Evolutionary conservation across 2,113 vertebrate genomes (phyloP).

Genomic region (Dipodomys merriami): DNA sequence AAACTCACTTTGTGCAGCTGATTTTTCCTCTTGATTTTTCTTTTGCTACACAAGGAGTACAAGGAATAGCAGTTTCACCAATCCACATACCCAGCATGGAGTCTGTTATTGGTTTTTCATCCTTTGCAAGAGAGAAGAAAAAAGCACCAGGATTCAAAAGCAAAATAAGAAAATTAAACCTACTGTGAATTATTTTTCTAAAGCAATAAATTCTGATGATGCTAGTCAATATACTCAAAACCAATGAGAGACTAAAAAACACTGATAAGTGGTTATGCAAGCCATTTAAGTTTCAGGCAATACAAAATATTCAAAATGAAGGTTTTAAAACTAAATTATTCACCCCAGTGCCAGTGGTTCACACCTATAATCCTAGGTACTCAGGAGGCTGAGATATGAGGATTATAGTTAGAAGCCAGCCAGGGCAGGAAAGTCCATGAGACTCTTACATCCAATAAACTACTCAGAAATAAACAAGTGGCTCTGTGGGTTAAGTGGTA

Average conservation of each 20-base stretch:
- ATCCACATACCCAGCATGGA: conserved; percentile 93
- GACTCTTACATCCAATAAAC: no score
- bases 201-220: conserved; percentile 23
- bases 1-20: conserved; percentile 87
- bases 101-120: conserved; percentile 86
- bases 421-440: no score
- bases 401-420: no score
- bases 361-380: no score
- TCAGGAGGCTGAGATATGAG: no score
- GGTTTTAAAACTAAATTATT: neutral
- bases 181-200: conserved; percentile 26
- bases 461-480: no score
- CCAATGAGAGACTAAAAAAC: neutral
- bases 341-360: no score
- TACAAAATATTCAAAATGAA: conserved; percentile 27
- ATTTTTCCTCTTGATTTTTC: conserved; percentile 85
- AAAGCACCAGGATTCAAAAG: no score
- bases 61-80: conserved; percentile 90
- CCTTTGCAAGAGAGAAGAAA: conserved; percentile 78
- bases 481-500: no score
- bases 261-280: neutral
- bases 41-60: conserved; percentile 88
- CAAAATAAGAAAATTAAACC: neutral
- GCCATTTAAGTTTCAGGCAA: neutral
- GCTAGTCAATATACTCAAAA: conserved; percentile 9